Evolutionary conservation across 1,140 invertebrate genomes (phyloP), one percentile per base, ranked within the genome.

Genomic region (Anastrepha obliqua): DNA sequence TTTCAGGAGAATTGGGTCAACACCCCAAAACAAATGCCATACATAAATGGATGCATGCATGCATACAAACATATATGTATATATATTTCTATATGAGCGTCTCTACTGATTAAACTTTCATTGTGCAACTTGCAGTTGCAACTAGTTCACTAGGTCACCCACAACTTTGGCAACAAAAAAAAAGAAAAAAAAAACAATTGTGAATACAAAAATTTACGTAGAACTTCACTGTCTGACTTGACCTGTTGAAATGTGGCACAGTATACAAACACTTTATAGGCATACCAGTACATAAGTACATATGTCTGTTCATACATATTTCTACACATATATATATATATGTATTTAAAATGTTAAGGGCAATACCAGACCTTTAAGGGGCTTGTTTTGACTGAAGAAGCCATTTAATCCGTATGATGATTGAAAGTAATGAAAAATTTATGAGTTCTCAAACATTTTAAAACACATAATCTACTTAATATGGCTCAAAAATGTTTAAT

Each of bases 221-320:
- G 29, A 20, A 39, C 64, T 81, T n/a, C 11, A 81, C 74, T 44
- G 17, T 2, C n/a, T 55, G 44, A 44, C 15, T 47, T 55, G 74
- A 81, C 74, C 74, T 81, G 74, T 81, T 81, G 74, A 81, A 81
- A 81, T 81, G 51, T 81, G 42, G 47, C 74, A 81, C 47, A 81
- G n/a, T 47, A 74, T n/a, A 74, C 70, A 74, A 29, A 29, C 29
- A 29, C 29, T 29, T 29, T 29, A 29, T 29, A 29, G 29, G 29
- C 29, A 29, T 29, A 29, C 29, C 29, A 29, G 1, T 29, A 29
- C 9, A 4, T n/a, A 47, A 17, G 0, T 47, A 74, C 47, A 64
- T 65, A 65, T 65, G 20, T 4, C 5, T 29, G 9, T 39, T 39
- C 1, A 64, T 29, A 2, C n/a, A 64, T 20, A 5, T n/a, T 60